These are phyloP conservation scores for Syngnathus typhle DNA, from an alignment of 2,113 vertebrate genomes.

Conservation along the genomic window DNA sequence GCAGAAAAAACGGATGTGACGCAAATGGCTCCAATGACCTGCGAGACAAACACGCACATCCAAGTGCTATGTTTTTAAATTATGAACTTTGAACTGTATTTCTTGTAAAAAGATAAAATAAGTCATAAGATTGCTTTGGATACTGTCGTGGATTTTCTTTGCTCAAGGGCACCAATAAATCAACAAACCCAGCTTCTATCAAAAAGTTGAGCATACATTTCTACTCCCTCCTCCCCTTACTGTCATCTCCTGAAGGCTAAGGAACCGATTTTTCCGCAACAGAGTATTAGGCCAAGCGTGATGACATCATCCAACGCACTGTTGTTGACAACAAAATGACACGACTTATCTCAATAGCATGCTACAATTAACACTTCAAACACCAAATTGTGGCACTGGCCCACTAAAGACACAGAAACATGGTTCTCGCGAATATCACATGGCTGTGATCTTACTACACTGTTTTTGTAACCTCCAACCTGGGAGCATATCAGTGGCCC, in stretches of 20 bases:
- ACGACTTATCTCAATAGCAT: slow-evolving; percentile 13
- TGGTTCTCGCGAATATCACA: slow-evolving; percentile 17
- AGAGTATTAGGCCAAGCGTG: slow-evolving; percentile 16
- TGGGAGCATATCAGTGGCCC: slow-evolving; percentile 30
- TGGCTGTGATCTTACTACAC: slow-evolving; percentile 5
- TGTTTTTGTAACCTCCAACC: slow-evolving; percentile 29
- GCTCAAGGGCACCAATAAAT: no score
- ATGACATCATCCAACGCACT: slow-evolving; percentile 21
- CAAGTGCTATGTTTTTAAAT: no score
- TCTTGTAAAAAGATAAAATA: no score
- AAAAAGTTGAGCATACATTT: no score
- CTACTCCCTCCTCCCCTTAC: no score
- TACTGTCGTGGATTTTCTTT: no score
- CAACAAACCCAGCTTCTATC: no score
- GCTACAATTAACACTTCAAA: slow-evolving; percentile 25
- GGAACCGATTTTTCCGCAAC: slow-evolving; percentile 36
- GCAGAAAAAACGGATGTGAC: no score
- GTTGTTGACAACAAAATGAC: slow-evolving; percentile 36
- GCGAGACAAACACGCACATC: no score
- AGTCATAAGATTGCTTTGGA: no score
- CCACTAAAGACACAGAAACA: slow-evolving; percentile 16
- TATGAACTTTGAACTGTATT: no score
- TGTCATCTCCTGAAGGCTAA: slow-evolving; percentile 15
- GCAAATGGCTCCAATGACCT: no score
- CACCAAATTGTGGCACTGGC: slow-evolving; percentile 1